phyloP scores from a whole-genome alignment of 2,888 invertebrate genomes.

The Hyles lineata region DNA sequence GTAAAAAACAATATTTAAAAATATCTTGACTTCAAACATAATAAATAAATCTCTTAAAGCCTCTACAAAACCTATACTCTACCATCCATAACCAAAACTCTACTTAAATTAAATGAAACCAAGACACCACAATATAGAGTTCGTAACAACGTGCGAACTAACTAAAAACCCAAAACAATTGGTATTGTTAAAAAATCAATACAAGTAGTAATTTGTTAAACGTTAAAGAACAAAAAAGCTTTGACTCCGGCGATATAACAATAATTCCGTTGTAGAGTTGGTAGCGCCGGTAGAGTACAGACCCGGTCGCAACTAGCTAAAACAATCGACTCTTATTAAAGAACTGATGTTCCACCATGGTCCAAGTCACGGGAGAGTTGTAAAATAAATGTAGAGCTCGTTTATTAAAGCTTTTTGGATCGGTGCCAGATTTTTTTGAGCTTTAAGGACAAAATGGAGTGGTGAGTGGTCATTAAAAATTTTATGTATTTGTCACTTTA shows the following conservation, averaged over 20 bases:
- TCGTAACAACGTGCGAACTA: not conserved
- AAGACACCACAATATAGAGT: not conserved
- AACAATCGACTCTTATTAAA: constrained; percentile 74
- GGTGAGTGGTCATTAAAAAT: not conserved
- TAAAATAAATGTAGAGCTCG: not conserved
- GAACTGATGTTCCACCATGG: constrained; percentile 46
- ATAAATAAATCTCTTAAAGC: not conserved
- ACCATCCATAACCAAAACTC: not conserved
- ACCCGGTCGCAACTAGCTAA: constrained; percentile 52
- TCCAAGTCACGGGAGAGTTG: constrained; percentile 42
- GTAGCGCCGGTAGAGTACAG: constrained; percentile 46
- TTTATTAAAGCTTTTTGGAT: not conserved
- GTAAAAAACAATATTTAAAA: too few species aligned
- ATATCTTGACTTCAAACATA: too few species aligned
- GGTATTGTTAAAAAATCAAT: constrained; percentile 5
- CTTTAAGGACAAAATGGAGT: not conserved
- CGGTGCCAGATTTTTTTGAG: not conserved
- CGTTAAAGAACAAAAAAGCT: constrained; percentile 6
- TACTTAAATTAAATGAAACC: not conserved
- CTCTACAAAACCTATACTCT: not conserved
- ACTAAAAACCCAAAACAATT: not conserved
- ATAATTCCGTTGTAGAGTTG: constrained; percentile 58
- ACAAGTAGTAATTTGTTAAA: not conserved
- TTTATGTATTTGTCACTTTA: too few species aligned
- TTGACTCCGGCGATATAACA: constrained; percentile 39